These are phyloP conservation scores for Rotaria sp. DNA, from an alignment of 2,888 invertebrate species.

Conservation along the genomic window DNA sequence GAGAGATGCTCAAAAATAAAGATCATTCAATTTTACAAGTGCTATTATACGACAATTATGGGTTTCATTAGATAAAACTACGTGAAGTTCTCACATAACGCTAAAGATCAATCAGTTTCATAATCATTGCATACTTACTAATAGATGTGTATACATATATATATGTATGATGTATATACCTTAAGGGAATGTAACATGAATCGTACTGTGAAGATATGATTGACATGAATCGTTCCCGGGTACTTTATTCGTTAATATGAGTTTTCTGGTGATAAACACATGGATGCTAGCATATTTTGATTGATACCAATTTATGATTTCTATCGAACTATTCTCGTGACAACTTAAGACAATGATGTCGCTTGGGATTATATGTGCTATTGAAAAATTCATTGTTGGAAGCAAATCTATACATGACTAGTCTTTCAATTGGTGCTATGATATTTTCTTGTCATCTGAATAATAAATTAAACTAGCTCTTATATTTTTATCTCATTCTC, in stretches of 20 bases:
- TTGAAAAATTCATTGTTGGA: neutral
- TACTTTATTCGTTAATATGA: neutral
- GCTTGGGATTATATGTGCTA: neutral
- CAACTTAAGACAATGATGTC: neutral
- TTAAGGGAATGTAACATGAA: too few species aligned
- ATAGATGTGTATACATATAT: too few species aligned
- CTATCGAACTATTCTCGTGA: neutral
- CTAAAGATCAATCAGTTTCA: neutral
- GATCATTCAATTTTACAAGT: neutral
- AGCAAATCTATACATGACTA: neutral
- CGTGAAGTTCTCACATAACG: too few species aligned
- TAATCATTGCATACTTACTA: too few species aligned
- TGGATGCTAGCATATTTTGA: neutral
- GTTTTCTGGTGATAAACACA: neutral
- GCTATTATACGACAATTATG: neutral
- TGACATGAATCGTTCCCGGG: neutral
- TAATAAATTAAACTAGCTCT: neutral
- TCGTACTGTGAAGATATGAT: too few species aligned
- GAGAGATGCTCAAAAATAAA: neutral
- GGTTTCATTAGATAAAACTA: too few species aligned
- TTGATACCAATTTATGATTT: neutral
- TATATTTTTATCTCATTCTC: neutral
- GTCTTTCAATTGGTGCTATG: neutral
- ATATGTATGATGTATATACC: too few species aligned
- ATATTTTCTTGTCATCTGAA: neutral